Conservation (phyloP, 2,113 vertebrate genomes). For the Zosterops borbonicus region DNA sequence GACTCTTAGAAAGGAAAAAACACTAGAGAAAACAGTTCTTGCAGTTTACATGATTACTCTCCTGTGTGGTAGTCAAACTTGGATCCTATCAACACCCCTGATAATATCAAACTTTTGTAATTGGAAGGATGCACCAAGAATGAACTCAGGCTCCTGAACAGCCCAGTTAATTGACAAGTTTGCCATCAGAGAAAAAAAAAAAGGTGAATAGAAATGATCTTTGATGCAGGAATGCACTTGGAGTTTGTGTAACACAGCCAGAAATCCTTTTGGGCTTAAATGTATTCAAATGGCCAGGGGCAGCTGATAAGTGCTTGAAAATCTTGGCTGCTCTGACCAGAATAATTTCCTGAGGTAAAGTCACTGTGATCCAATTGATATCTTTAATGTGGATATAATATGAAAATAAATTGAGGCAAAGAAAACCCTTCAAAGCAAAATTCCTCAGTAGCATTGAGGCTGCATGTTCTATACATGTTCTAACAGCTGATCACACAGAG, state of each 20-base stretch:
- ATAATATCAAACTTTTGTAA: neutral
- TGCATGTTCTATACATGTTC: neutral
- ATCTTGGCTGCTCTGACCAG: neutral
- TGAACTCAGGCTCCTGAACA: neutral
- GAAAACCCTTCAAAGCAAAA: neutral
- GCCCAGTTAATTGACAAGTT: neutral
- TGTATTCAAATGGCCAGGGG: neutral
- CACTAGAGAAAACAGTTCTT: neutral
- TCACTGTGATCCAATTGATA: neutral
- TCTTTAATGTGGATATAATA: neutral
- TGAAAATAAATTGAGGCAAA: neutral
- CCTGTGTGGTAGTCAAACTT: neutral
- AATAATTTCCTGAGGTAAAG: neutral
- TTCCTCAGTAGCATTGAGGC: neutral
- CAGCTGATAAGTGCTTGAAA: neutral
- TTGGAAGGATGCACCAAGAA: neutral
- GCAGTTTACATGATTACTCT: neutral
- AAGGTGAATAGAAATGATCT: neutral
- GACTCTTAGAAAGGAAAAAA: neutral
- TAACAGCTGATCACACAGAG: neutral
- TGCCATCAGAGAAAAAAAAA: neutral
- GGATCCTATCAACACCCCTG: neutral
- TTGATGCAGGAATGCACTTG: neutral
- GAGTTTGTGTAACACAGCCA: rapidly evolving
- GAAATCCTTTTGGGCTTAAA: neutral